Evolutionary conservation across 2,797 vertebrate species (phyloP).

Genomic region (Gallirallus australis): DNA sequence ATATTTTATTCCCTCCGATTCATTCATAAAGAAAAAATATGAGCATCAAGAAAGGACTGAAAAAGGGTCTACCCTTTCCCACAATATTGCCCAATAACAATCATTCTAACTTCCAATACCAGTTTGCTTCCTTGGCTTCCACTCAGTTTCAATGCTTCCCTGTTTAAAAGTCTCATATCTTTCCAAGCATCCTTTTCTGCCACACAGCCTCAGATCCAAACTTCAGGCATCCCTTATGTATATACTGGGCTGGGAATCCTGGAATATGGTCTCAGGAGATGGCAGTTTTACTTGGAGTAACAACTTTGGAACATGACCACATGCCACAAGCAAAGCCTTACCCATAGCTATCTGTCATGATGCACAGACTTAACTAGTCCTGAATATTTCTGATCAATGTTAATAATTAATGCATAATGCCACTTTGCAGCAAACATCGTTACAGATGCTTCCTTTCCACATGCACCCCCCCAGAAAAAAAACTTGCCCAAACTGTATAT

Average conservation of each 20-base stretch:
- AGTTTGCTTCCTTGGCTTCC: neutral
- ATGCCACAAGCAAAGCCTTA: neutral
- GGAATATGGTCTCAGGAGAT: neutral
- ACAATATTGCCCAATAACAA: neutral
- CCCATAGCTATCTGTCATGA: neutral
- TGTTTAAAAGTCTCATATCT: neutral
- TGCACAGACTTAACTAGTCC: neutral
- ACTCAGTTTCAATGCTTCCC: neutral
- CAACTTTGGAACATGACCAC: neutral
- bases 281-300: neutral
- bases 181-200: neutral
- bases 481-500: neutral
- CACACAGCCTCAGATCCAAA: neutral
- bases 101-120: neutral
- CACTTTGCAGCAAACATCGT: neutral
- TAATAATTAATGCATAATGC: neutral
- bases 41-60: neutral
- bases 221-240: neutral
- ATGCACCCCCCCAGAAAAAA: neutral
- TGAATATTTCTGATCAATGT: neutral
- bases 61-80: neutral
- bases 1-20: fast-evolving
- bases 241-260: neutral
- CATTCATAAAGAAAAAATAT: neutral
- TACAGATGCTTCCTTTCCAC: neutral